Base-by-base conservation (phyloP, 2,113 vertebrate species). In the Numida meleagris region DNA sequence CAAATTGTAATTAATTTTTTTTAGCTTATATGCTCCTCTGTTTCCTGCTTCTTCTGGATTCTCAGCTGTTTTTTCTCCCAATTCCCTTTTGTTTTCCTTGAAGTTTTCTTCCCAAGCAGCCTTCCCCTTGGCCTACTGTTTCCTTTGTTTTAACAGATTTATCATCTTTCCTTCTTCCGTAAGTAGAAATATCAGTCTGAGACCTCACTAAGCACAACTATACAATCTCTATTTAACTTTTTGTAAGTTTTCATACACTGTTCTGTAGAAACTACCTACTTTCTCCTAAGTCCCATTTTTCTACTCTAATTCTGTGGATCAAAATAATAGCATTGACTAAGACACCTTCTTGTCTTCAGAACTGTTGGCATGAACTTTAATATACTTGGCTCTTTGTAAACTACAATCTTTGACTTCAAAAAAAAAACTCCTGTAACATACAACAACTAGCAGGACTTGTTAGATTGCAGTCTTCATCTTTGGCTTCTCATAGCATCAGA, bases 21-120 rank as follows among this genome's bases (percentile, higher is more conserved):
- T 13, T 5, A 25, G 3, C 3, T 34, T 61, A 36, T 2, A 7
- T 12, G 48, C 3, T 4, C 72, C 33, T 48, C 6, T 0, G 57
- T 75, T 62, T 82, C 14, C 27, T 25, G 3, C 4, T 67, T 62
- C 3, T 55, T 88, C 57, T 46, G 3, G 3, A 31, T 73, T 61
- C 25, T 13, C 1, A 1, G 4, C 59, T 82, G 6, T 29, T 71
- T 29, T 83, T 86, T 7, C 50, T 17, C 25, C 24, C 15, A 24
- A 57, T 71, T 48, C 5, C 8, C 14, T 67, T 78, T 33, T 4
- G 5, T 67, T 74, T 78, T 62, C 38, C 42, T 75, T 27, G 10
- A 38, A 45, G 14, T 14, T 74, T 66, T 84, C n/a, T 81, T 66
- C 48, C 20, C 85, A 1, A 80, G 19, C 11, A 79, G 27, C 25